Evolutionary conservation across 1,140 invertebrate genomes (phyloP).

Genomic region (Drosophila hydei): DNA sequence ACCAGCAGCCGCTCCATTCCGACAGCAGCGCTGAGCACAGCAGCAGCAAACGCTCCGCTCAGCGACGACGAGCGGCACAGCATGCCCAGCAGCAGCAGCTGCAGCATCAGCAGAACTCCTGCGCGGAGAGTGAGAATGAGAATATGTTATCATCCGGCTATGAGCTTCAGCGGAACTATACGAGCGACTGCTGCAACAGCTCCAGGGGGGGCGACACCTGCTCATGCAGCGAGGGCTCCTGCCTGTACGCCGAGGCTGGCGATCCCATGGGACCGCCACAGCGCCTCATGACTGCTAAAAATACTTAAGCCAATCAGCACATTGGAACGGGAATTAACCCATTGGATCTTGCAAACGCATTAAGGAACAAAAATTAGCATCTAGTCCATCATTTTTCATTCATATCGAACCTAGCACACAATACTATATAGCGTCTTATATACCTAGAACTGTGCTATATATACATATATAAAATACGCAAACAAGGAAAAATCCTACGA

Average conservation of each 20-base stretch:
- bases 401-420: conserved; percentile 64
- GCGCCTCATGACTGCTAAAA: conserved; percentile 63
- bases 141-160: conserved; percentile 69
- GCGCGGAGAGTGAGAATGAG: conserved; percentile 69
- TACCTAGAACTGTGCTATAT: conserved; percentile 44
- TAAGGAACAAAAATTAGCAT: conserved; percentile 55
- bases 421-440: conserved; percentile 38
- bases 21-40: conserved; percentile 73
- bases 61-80: conserved; percentile 17
- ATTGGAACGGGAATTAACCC: not conserved
- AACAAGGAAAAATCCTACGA: conserved; percentile 2
- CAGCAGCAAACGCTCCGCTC: conserved; percentile 46
- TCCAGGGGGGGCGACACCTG: conserved; percentile 82
- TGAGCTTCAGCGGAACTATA: conserved; percentile 60
- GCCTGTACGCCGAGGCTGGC: conserved; percentile 81
- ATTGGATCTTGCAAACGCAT: conserved; percentile 50
- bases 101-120: conserved; percentile 46
- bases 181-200: conserved; percentile 82
- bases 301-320: conserved; percentile 53
- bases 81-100: conserved; percentile 32
- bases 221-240: conserved; percentile 83
- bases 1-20: conserved; percentile 52
- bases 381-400: conserved; percentile 73
- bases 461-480: not conserved
- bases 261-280: conserved; percentile 55